These are phyloP conservation scores for Euproctis similis DNA, from an alignment of 2,888 invertebrate genomes.

Conservation along the genomic window DNA sequence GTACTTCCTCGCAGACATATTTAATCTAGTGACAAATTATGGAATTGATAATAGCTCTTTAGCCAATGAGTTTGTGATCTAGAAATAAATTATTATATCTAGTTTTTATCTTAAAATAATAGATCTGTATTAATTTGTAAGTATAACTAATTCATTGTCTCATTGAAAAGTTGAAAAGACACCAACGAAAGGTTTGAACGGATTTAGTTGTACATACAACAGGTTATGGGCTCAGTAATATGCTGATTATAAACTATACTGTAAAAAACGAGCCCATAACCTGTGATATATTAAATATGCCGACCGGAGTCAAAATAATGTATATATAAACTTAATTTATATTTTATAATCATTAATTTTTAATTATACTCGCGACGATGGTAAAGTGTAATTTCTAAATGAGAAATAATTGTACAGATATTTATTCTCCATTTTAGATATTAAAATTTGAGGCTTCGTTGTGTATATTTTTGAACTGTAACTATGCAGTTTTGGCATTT, in stretches of 20 bases:
- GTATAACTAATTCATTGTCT: no score
- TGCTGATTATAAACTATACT: no score
- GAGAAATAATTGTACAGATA: slow-evolving; percentile 59
- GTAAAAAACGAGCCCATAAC: slow-evolving; percentile 1
- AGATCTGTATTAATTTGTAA: no score
- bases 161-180: no score
- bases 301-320: slow-evolving; percentile 14
- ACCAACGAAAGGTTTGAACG: no score
- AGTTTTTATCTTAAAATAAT: slow-evolving; percentile 21
- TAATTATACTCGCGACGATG: slow-evolving; percentile 27
- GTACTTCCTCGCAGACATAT: slow-evolving; percentile 14
- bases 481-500: no score
- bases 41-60: slow-evolving; percentile 61
- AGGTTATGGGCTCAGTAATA: no score
- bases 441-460: no score
- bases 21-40: slow-evolving; percentile 43
- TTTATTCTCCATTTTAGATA: slow-evolving; percentile 32
- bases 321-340: no score
- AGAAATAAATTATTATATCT: slow-evolving; percentile 37
- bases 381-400: slow-evolving; percentile 69
- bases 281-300: slow-evolving; percentile 2
- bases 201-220: no score
- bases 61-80: slow-evolving; percentile 67
- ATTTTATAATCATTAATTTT: slow-evolving; percentile 20
- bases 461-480: slow-evolving; percentile 20